Percentiles rank a stretch among this genome's conserved stretches.
These are phyloP conservation scores for Pangasius krempfi DNA, from an alignment of 2,797 vertebrate species.

Conservation along the genomic window DNA sequence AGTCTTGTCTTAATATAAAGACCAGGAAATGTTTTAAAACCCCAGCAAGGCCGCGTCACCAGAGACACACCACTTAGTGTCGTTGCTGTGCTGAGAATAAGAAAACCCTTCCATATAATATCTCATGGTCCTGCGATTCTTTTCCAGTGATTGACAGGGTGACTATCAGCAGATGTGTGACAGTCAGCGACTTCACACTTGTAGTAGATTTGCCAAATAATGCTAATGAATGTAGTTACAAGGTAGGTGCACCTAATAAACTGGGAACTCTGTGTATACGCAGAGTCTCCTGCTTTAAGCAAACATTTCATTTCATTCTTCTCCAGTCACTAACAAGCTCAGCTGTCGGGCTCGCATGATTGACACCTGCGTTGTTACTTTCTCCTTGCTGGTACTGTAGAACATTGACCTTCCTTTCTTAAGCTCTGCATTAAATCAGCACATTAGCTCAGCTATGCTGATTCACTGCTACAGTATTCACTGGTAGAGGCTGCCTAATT, in stretches of 20 bases:
- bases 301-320: constrained; percentile 13
- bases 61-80: neutral
- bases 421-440: constrained; percentile 32
- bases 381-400: neutral
- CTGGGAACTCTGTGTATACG: neutral
- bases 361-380: constrained; percentile 26
- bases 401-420: neutral
- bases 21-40: neutral
- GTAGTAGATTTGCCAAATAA: neutral
- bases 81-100: neutral
- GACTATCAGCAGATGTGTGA: neutral
- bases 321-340: constrained; percentile 30
- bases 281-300: neutral
- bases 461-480: constrained; percentile 10
- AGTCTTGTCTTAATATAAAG: neutral
- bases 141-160: neutral
- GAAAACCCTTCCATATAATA: neutral
- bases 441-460: constrained; percentile 38
- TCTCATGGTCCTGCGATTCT: neutral
- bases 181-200: neutral
- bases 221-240: neutral
- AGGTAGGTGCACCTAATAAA: neutral
- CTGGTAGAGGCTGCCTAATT: constrained; percentile 10
- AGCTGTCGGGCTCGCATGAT: neutral
- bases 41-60: neutral